These are phyloP conservation scores for Melanerpes formicivorus DNA, from an alignment of 2,113 vertebrate genomes.

Conservation along the genomic window DNA sequence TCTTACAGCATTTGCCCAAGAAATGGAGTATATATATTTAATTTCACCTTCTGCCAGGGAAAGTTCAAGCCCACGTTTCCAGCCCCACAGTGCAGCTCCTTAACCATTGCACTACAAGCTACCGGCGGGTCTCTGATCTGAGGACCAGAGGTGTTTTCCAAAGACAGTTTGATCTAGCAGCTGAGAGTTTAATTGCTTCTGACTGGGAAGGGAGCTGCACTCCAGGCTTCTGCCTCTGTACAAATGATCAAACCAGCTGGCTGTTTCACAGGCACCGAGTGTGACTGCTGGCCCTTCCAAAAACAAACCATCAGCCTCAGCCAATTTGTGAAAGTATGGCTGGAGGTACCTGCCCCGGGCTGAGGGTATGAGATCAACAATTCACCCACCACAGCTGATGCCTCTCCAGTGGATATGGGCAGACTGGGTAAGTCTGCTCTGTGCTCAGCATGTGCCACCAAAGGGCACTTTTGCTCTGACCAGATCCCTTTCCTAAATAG, in stretches of 20 bases:
- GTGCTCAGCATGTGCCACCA: fast-evolving
- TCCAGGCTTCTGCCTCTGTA: not conserved
- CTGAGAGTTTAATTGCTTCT: not conserved
- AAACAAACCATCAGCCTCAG: not conserved
- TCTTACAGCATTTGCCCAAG: conserved; percentile 11
- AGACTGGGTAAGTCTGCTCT: not conserved
- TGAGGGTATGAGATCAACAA: not conserved
- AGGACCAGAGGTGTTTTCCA: not conserved
- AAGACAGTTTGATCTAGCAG: not conserved
- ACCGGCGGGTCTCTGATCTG: not conserved
- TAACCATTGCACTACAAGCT: not conserved
- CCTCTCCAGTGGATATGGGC: not conserved
- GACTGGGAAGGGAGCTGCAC: not conserved
- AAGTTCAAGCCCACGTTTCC: conserved; percentile 1
- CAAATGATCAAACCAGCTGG: not conserved
- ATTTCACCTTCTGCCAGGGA: conserved; percentile 40
- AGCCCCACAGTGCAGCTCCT: not conserved
- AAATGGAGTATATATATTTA: conserved; percentile 41
- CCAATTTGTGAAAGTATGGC: not conserved
- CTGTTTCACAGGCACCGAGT: not conserved
- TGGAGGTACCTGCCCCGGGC: not conserved
- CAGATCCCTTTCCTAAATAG: not conserved
- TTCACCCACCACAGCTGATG: not conserved
- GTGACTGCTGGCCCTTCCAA: not conserved
- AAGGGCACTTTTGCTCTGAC: fast-evolving